Conservation (phyloP, 1,140 invertebrate species). For the Aphis gossypii region DNA sequence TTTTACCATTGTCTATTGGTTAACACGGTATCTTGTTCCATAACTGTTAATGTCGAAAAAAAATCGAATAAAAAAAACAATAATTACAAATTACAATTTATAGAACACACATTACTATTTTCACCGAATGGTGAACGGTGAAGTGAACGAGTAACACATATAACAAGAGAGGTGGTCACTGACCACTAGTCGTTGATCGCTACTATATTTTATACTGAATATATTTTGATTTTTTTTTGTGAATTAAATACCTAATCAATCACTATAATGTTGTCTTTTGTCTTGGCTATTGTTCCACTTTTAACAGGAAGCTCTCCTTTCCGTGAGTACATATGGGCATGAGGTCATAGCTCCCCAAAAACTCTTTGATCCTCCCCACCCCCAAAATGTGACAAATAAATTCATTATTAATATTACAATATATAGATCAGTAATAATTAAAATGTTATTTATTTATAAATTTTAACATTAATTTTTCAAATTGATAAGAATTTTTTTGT, state of each 20-base stretch:
- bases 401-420: too few relatives aligned
- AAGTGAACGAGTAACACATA: too few relatives aligned
- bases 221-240: not conserved
- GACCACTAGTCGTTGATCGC: not conserved
- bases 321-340: not conserved
- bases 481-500: not conserved
- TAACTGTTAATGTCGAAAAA: slow-evolving; percentile 25
- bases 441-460: too few relatives aligned
- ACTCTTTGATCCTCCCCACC: not conserved
- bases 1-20: slow-evolving; percentile 36
- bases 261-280: not conserved
- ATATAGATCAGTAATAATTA: too few relatives aligned
- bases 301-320: not conserved
- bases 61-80: not conserved
- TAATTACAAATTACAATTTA: not conserved
- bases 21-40: slow-evolving; percentile 31
- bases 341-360: not conserved
- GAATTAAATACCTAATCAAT: not conserved
- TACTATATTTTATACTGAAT: too few relatives aligned
- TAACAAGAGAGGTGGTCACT: not conserved
- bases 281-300: not conserved
- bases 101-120: not conserved
- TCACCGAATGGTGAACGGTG: not conserved
- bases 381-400: not conserved
- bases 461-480: not conserved